These are phyloP conservation scores for Eupithecia tripunctaria DNA, from an alignment of 2,888 invertebrate species.

Conservation along the genomic window DNA sequence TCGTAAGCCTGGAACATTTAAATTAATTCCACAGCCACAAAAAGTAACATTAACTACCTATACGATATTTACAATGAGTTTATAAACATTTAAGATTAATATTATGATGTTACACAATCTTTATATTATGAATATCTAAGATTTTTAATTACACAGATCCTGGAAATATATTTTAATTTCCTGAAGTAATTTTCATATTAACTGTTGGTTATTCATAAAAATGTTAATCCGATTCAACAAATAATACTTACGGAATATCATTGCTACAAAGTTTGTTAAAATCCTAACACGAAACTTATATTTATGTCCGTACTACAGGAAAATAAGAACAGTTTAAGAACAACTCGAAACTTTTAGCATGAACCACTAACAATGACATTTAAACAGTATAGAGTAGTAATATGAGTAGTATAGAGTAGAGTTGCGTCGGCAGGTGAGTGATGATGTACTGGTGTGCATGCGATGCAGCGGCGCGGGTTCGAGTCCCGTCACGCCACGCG, in stretches of 20 bases:
- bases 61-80: slow-evolving; percentile 8
- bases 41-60: background rate
- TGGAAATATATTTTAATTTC: background rate
- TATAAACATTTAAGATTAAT: background rate
- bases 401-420: slow-evolving; percentile 68
- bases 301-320: background rate
- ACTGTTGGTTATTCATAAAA: background rate
- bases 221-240: background rate
- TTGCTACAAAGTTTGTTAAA: background rate
- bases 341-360: background rate
- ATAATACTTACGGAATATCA: background rate
- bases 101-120: background rate
- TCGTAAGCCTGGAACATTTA: background rate
- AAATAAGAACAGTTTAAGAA: background rate
- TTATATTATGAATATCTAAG: background rate
- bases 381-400: slow-evolving; percentile 69
- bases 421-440: slow-evolving; percentile 68
- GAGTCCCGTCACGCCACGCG: slow-evolving; percentile 73
- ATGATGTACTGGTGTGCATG: slow-evolving; percentile 72
- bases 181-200: background rate
- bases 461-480: slow-evolving; percentile 67
- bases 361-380: slow-evolving; percentile 16
- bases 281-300: background rate
- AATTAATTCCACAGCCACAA: background rate
- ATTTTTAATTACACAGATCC: slow-evolving; percentile 7